Evolutionary conservation across 1,140 invertebrate genomes (phyloP), one percentile per base, ranked within the genome.

Genomic region (Heliothis subflexa): DNA sequence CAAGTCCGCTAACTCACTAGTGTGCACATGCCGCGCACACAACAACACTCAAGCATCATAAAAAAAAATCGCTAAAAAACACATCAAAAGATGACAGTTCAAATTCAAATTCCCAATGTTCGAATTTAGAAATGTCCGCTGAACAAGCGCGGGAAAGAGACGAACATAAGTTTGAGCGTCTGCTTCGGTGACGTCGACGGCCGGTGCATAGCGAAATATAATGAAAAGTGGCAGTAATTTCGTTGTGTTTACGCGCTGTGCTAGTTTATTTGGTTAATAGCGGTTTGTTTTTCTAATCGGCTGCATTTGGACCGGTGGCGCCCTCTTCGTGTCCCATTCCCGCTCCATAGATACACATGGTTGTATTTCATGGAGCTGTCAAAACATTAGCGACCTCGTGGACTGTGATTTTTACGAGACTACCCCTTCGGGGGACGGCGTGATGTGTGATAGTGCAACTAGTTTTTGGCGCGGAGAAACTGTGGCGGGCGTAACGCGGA

Each of bases 171-270:
- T 85, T 80, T 79, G 78, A 86, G 85, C 86, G 87, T 85, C 84
- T 85, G 87, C 88, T 88, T 90, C 85, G 85, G 89, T 93, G 90
- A 92, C 90, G 91, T 91, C 88, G 90, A 40, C 33, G 74, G 2
- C 83, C 91, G 89, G 88, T 93, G 92, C 90, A 92, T 92, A 92
- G 90, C 85, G 86, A 91, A 93, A 92, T 91, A 91, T 92, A 90
- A 93, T 94, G 92, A 92, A 93, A 94, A 93, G 91, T 93, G 91
- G 89, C 92, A 92, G 91, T 94, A 91, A 92, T 88, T 94, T 93
- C 85, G 90, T 88, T 89, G 92, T 94, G 91, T 94, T 94, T 94
- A 94, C 90, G 90, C 90, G 92, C 88, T 89, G 91, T 91, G 90
- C 91, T 91, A 91, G 91, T 91, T 91, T 90, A 87, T 90, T 92